These are phyloP conservation scores for Acrocephalus kingi DNA, from an alignment of 2,113 vertebrate species.

Conservation along the genomic window DNA sequence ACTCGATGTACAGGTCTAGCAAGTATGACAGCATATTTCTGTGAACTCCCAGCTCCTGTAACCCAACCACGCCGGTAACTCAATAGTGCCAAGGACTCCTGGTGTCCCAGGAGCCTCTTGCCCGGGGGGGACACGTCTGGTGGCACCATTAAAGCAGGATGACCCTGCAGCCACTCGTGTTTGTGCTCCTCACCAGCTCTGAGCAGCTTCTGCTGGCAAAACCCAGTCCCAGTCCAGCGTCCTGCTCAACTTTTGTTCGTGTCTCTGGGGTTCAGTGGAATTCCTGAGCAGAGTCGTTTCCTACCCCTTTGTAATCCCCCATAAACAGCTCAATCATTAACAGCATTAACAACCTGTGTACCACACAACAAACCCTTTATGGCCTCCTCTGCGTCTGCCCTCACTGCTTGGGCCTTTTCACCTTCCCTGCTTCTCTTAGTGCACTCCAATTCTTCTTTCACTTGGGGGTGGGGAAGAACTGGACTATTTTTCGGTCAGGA, in stretches of 20 bases:
- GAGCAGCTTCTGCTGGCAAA: neutral
- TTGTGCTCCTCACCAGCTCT: neutral
- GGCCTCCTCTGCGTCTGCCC: neutral
- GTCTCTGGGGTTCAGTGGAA: neutral
- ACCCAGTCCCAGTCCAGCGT: neutral
- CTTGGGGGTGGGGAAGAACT: constrained; percentile 18
- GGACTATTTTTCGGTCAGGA: neutral
- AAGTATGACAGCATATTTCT: constrained; percentile 58
- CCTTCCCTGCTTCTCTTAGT: neutral
- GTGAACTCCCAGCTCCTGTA: constrained; percentile 50
- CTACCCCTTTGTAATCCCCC: constrained; percentile 32
- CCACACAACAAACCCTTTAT: constrained; percentile 45
- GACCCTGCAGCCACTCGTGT: neutral
- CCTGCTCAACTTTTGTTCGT: neutral
- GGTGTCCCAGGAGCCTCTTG: neutral
- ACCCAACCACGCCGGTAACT: constrained; percentile 7
- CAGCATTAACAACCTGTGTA: constrained; percentile 47
- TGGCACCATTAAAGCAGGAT: neutral
- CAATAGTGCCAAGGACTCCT: neutral
- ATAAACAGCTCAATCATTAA: constrained; percentile 59
- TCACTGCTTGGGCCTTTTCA: neutral
- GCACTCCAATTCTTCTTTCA: constrained; percentile 1
- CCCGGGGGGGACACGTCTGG: neutral
- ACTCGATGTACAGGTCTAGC: constrained; percentile 48
- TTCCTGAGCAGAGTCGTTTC: neutral